Conservation (phyloP, 37 sponge, comb jelly and placozoan genomes). For the Ephydatia muelleri region DNA sequence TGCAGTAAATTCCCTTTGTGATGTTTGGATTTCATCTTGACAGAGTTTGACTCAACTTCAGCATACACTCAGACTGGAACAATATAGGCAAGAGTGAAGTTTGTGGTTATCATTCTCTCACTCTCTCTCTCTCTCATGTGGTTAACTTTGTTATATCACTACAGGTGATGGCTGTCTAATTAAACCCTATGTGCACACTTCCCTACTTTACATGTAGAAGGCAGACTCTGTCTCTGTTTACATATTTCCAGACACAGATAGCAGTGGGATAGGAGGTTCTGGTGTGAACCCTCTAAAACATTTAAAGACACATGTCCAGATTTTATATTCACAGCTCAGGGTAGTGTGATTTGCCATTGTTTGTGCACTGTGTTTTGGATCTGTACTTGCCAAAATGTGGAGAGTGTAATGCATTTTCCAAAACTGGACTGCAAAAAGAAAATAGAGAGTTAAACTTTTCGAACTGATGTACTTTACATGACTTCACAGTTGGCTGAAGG, state of each 20-base stretch:
- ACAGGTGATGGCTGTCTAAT: too few species aligned
- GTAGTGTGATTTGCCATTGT: not conserved
- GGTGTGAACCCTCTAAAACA: not conserved
- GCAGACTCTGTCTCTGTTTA: conserved; percentile 6
- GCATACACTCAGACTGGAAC: too few species aligned
- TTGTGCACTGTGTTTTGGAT: conserved; percentile 31
- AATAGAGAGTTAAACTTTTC: conserved; percentile 11
- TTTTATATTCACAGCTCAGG: not conserved
- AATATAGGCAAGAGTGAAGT: too few species aligned
- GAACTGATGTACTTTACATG: too few species aligned
- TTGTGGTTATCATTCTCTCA: too few species aligned
- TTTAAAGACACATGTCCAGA: not conserved
- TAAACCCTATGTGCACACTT: too few species aligned
- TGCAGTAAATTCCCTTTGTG: conserved; percentile 8
- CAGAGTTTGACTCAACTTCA: too few species aligned
- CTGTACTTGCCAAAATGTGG: too few species aligned
- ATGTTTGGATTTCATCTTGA: too few species aligned
- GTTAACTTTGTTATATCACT: too few species aligned
- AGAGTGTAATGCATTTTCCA: conserved; percentile 50
- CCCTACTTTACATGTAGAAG: not conserved
- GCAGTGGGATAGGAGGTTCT: not conserved
- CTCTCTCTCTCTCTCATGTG: too few species aligned
- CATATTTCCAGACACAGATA: not conserved
- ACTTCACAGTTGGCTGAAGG: too few species aligned
- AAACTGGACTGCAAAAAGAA: conserved; percentile 33